These are phyloP conservation scores for Corvus moneduloides DNA, from an alignment of 2,113 vertebrate species.

Conservation along the genomic window DNA sequence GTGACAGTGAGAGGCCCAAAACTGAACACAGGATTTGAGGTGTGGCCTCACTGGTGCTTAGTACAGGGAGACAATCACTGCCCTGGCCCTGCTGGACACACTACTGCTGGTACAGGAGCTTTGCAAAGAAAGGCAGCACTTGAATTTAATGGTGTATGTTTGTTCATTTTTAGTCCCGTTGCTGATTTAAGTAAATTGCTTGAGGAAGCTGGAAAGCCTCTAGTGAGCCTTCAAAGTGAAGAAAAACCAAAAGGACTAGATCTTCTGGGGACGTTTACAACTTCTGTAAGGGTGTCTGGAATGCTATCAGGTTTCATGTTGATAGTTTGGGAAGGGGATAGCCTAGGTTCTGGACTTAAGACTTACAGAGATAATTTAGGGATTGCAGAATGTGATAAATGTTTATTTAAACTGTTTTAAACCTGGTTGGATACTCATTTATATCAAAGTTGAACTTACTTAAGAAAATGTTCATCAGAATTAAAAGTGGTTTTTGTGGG, in stretches of 20 bases:
- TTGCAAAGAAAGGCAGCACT: not conserved
- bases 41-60: not conserved
- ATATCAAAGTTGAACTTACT: not conserved
- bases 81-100: not conserved
- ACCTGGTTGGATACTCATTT: not conserved
- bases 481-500: not conserved
- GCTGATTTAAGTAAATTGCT: not conserved
- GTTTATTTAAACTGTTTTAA: not conserved
- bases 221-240: not conserved
- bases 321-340: not conserved
- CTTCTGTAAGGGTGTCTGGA: slow-evolving; percentile 69
- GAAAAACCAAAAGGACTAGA: slow-evolving; percentile 70
- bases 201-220: not conserved
- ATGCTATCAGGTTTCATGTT: not conserved
- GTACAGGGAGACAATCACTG: not conserved
- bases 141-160: not conserved
- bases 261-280: slow-evolving; percentile 66
- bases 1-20: not conserved
- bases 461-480: not conserved
- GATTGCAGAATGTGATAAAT: not conserved
- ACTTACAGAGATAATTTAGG: not conserved
- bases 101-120: not conserved
- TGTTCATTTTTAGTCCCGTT: slow-evolving; percentile 7
- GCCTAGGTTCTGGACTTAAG: not conserved
- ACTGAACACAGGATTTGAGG: not conserved